Evolutionary conservation across 2,888 invertebrate species (phyloP).

Genomic region (Caenorhabditis sp.): DNA sequence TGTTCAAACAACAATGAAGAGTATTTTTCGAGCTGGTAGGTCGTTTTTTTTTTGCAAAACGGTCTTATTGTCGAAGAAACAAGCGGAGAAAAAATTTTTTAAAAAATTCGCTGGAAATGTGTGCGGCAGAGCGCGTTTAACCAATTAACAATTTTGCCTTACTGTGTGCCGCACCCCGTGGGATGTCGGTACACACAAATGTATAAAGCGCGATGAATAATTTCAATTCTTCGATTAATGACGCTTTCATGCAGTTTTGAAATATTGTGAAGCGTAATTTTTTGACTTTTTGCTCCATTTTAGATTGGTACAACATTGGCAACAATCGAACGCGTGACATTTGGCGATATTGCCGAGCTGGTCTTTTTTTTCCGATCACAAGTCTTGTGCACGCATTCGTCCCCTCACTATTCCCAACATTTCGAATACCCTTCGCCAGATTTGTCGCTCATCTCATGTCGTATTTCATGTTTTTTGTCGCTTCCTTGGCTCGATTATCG

Average conservation of each 20-base stretch:
- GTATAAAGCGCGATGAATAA: too few relatives aligned
- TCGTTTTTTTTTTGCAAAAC: background rate
- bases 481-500: constrained; percentile 3
- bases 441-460: constrained; percentile 36
- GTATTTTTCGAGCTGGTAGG: constrained; percentile 42
- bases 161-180: too few relatives aligned
- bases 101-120: too few relatives aligned
- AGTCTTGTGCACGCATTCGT: constrained; percentile 6
- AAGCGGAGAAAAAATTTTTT: too few relatives aligned
- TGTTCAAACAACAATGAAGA: constrained; percentile 41
- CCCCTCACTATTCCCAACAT: constrained; percentile 4
- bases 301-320: constrained; percentile 54
- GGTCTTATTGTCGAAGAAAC: too few relatives aligned
- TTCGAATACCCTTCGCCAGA: constrained; percentile 49
- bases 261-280: too few relatives aligned
- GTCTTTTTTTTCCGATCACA: constrained; percentile 44
- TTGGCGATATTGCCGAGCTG: constrained; percentile 41
- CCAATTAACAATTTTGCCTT: too few relatives aligned
- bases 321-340: constrained; percentile 30
- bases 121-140: too few relatives aligned
- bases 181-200: too few relatives aligned
- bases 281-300: too few relatives aligned
- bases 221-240: too few relatives aligned
- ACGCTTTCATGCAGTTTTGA: background rate
- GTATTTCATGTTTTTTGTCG: constrained; percentile 29